Percentiles rank a stretch among this genome's conserved stretches.
Evolutionary conservation across 2,888 invertebrate genomes (phyloP).

Genomic region (Trachelus iudaicus): DNA sequence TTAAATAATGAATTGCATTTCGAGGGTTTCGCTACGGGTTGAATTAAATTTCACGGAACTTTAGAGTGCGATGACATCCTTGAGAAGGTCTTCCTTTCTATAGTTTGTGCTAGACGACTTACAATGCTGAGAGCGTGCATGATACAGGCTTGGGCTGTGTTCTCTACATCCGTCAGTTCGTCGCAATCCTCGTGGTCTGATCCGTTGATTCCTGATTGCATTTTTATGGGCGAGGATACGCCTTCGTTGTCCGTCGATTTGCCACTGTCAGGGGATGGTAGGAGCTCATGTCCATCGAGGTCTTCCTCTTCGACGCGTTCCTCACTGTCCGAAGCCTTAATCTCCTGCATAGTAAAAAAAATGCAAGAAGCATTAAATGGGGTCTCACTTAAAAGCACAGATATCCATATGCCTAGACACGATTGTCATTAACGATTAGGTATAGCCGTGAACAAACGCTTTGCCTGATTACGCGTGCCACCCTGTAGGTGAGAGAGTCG

Average conservation of each 20-base stretch:
- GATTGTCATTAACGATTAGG: not conserved
- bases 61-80: not conserved
- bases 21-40: not conserved
- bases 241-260: slow-evolving; percentile 70
- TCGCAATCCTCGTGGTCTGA: slow-evolving; percentile 69
- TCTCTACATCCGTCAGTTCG: slow-evolving; percentile 68
- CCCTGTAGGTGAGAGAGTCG: not conserved
- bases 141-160: slow-evolving; percentile 68
- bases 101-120: slow-evolving; percentile 44
- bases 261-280: slow-evolving; percentile 68
- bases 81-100: not conserved
- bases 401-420: not conserved
- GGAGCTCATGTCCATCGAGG: slow-evolving; percentile 67
- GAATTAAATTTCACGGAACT: not conserved
- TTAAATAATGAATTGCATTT: not conserved
- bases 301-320: slow-evolving; percentile 66
- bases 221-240: slow-evolving; percentile 60
- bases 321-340: slow-evolving; percentile 55
- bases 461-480: not conserved
- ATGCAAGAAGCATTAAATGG: not conserved
- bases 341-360: slow-evolving; percentile 35
- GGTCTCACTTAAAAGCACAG: not conserved
- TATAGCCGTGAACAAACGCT: not conserved
- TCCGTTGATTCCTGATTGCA: slow-evolving; percentile 52
- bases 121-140: slow-evolving; percentile 70